Percentiles rank a stretch among this genome's conserved stretches.
Evolutionary conservation across 1,140 invertebrate genomes (phyloP).

Genomic region (Halesus radiatus): DNA sequence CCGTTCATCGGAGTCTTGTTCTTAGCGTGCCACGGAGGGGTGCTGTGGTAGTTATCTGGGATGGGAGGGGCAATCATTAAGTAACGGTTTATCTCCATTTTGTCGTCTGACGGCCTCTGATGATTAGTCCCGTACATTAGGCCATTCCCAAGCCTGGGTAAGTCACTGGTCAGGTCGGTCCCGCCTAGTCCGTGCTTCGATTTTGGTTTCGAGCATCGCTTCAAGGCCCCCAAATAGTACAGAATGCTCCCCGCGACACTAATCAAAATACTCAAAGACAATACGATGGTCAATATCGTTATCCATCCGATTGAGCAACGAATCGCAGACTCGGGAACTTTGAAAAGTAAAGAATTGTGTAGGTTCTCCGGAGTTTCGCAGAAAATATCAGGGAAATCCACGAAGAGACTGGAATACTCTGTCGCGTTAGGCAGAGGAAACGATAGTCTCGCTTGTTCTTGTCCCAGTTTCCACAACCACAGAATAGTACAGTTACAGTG

Average conservation of each 20-base stretch:
- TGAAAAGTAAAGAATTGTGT: constrained; percentile 66
- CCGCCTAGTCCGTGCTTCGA: constrained; percentile 69
- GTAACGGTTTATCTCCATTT: constrained; percentile 71
- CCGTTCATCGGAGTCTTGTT: constrained; percentile 68
- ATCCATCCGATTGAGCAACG: constrained; percentile 75
- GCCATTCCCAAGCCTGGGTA: constrained; percentile 68
- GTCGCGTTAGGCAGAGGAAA: constrained; percentile 61
- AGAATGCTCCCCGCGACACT: constrained; percentile 71
- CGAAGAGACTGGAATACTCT: constrained; percentile 63
- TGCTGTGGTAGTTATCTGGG: constrained; percentile 71
- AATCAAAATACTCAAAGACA: constrained; percentile 72
- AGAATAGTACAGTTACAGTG: constrained; percentile 89
- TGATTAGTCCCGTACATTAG: constrained; percentile 66
- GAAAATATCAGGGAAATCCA: constrained; percentile 70
- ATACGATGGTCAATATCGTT: constrained; percentile 70
- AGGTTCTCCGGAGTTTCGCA: constrained; percentile 72
- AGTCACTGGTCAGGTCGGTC: constrained; percentile 68
- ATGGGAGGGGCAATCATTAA: constrained; percentile 71
- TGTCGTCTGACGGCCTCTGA: constrained; percentile 65
- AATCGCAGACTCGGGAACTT: constrained; percentile 73
- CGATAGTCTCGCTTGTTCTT: constrained; percentile 67
- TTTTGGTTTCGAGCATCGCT: constrained; percentile 70
- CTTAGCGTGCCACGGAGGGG: constrained; percentile 71
- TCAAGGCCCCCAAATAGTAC: constrained; percentile 71
- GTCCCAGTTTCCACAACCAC: constrained; percentile 86